Evolutionary conservation across 2,797 vertebrate genomes (phyloP).

Genomic region (Anguilla marmorata): DNA sequence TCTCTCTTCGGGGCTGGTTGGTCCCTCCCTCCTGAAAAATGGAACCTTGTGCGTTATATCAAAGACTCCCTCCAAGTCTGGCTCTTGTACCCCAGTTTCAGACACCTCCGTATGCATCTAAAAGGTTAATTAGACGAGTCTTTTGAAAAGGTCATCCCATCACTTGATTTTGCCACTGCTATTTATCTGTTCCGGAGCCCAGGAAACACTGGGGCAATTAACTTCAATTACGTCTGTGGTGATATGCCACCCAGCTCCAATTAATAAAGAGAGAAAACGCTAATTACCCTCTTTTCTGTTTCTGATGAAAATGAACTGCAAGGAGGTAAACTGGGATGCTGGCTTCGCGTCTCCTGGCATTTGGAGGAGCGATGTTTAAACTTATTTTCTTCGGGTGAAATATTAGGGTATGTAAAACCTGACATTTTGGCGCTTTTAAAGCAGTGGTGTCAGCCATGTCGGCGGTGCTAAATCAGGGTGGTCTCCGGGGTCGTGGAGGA

Average conservation of each 20-base stretch:
- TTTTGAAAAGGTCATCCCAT: conserved; percentile 40
- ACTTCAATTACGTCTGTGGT: conserved; percentile 68
- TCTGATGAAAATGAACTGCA: conserved; percentile 15
- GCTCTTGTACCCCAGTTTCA: conserved; percentile 20
- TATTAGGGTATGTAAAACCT: conserved; percentile 76
- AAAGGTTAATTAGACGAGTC: conserved; percentile 45
- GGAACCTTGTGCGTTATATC: not conserved
- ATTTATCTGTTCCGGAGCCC: conserved; percentile 73
- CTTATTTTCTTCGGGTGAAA: conserved; percentile 62
- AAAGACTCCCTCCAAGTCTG: not conserved
- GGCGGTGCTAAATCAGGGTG: conserved; percentile 29
- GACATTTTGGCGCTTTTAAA: conserved; percentile 71
- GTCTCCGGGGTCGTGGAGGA: not conserved
- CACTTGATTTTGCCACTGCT: conserved; percentile 70
- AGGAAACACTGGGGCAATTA: conserved; percentile 73
- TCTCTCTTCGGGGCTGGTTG: not conserved
- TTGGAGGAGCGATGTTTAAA: conserved; percentile 33
- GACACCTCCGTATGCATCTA: not conserved
- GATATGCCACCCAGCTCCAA: conserved; percentile 55
- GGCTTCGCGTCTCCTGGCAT: conserved; percentile 32
- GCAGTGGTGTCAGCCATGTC: conserved; percentile 72
- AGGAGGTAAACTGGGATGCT: conserved; percentile 29
- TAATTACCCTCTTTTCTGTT: conserved; percentile 28
- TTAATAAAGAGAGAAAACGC: conserved; percentile 55
- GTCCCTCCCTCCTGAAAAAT: not conserved